A percentile compares a stretch with the other conserved stretches of the same genome.
These are phyloP conservation scores for Colius striatus DNA, from an alignment of 2,113 vertebrate genomes.

Conservation along the genomic window DNA sequence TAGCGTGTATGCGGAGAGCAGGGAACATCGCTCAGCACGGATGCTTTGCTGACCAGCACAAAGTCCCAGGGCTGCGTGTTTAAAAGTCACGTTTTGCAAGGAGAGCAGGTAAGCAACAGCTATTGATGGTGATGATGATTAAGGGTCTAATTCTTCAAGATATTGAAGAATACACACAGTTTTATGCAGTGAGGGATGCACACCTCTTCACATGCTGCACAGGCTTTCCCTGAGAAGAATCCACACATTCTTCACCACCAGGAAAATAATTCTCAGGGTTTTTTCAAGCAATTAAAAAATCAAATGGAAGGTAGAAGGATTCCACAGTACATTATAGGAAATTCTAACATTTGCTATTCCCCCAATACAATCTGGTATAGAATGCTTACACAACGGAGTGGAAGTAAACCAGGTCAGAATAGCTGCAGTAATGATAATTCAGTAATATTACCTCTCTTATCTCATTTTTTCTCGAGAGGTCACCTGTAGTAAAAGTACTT, in stretches of 20 bases:
- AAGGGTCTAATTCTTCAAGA: neutral
- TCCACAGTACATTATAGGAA: neutral
- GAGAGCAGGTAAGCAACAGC: neutral
- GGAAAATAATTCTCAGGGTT: neutral
- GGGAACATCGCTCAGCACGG: neutral
- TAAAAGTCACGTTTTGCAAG: neutral
- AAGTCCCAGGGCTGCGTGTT: neutral
- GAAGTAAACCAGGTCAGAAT: neutral
- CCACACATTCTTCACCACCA: rapidly evolving
- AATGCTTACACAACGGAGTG: neutral
- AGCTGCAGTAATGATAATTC: neutral
- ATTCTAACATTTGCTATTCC: neutral
- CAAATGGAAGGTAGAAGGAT: neutral
- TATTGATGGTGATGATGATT: neutral
- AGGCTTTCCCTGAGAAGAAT: neutral
- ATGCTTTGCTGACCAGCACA: neutral
- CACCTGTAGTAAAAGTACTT: neutral
- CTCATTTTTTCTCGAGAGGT: neutral
- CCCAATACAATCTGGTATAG: neutral
- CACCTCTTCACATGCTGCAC: neutral
- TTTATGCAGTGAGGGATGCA: neutral
- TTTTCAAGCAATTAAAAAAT: neutral
- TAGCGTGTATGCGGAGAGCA: neutral
- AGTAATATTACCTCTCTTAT: neutral
- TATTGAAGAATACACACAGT: neutral